Base-by-base conservation (phyloP, 2,113 vertebrate genomes). In the Protomyctophum bolini region DNA sequence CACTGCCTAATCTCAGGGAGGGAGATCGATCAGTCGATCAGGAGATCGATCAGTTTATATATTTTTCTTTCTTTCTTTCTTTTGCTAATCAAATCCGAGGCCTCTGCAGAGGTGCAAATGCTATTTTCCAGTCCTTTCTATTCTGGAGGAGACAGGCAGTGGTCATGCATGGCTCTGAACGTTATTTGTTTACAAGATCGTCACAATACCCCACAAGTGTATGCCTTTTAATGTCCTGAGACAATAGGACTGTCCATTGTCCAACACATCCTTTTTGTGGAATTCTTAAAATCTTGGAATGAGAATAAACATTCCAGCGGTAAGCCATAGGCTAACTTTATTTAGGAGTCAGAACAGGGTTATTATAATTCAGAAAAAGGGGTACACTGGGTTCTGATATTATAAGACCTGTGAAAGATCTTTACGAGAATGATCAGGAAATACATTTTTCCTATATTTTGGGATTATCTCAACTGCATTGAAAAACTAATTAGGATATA, bases 1-100 rank as follows among this genome's bases (percentile, higher is more conserved):
- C 91, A 92, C 91, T 92, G 91, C 91, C 89, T 91, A 90, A 90
- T 90, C 91, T 92, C 91, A 92, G 91, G 91, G 89, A 92, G 77
- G 64, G 89, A 89, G 87, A 89, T 87, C 86, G 89, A 86, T 88
- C 86, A 89, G 89, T 89, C n/a, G n/a, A n/a, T n/a, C n/a, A n/a
- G n/a, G n/a, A n/a, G n/a, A n/a, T n/a, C n/a, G n/a, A n/a, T n/a
- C n/a, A n/a, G n/a, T n/a, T n/a, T n/a, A n/a, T n/a, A n/a, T n/a
- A n/a, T n/a, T n/a, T n/a, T 82, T 85, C 80, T 86, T 85, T 67
- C 14, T 7, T 46, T 62, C 7, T 60, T 60, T 58, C 8, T 57
- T 15, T 57, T 57, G 15, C 8, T 76, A 79, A 81, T 84, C 82
- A 79, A 79, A 86, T 86, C 74, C 63, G 67, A 82, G 46, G 75